Evolutionary conservation across 23 tunicate species (phyloP).

Genomic region (Phallusia fumigata): DNA sequence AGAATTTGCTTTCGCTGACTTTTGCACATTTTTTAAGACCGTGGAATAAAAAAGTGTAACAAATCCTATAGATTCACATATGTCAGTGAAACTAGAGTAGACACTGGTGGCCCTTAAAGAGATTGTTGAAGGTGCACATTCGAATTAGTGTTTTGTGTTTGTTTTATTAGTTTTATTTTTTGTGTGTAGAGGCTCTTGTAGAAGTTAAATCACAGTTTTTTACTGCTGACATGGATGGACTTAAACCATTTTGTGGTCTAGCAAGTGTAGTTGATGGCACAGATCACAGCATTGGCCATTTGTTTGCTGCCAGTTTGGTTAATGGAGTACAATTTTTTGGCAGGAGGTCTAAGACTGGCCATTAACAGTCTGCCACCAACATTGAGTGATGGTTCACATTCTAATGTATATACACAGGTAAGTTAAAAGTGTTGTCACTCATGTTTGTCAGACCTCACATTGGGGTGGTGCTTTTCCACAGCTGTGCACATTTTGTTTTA

Average conservation of each 20-base stretch:
- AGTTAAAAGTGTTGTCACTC: too few relatives aligned
- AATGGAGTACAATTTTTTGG: background rate
- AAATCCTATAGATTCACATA: background rate
- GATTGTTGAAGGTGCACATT: constrained; percentile 6
- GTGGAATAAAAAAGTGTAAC: constrained; percentile 16
- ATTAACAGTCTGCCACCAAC: constrained; percentile 1
- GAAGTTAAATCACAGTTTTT: constrained; percentile 18
- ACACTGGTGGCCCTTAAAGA: constrained; percentile 8
- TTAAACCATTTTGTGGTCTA: background rate
- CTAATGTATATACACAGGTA: background rate
- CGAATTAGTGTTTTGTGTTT: background rate
- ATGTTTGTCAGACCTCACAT: too few relatives aligned
- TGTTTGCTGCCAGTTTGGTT: constrained; percentile 12
- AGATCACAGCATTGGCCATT: constrained; percentile 8
- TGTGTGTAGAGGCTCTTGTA: background rate
- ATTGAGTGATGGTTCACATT: background rate
- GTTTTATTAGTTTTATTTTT: background rate
- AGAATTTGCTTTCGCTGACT: constrained; percentile 1
- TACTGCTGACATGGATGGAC: constrained; percentile 2
- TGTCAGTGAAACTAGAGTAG: constrained; percentile 2
- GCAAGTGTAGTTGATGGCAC: constrained; percentile 12
- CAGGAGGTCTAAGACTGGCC: too few relatives aligned
- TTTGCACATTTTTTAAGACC: background rate
- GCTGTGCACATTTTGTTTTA: too few relatives aligned
- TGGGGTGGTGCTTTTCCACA: too few relatives aligned